phyloP scores from a whole-genome alignment of 1,140 invertebrate genomes.

The Magallana ariakensis region DNA sequence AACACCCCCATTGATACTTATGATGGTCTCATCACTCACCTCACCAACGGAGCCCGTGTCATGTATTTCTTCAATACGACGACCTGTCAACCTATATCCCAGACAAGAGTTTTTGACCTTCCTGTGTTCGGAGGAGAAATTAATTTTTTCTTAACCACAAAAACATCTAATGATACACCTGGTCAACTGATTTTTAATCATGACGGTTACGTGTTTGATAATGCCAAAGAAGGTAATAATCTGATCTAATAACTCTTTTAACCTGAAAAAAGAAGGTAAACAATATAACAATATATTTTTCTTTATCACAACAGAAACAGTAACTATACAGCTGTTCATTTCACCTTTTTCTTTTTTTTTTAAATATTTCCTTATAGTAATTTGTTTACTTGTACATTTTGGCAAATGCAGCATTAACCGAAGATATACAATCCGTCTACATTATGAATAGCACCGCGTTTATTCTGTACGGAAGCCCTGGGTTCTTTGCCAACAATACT shows the following conservation, averaged over 20 bases:
- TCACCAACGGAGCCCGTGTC: conserved; percentile 24
- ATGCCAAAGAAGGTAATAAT: background rate
- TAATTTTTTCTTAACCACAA: conserved; percentile 30
- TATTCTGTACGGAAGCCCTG: conserved; percentile 14
- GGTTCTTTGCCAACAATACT: conserved; percentile 35
- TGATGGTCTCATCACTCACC: background rate
- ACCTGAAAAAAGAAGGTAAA: no score
- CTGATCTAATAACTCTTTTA: no score
- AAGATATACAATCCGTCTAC: conserved; percentile 9
- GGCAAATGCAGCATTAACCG: background rate
- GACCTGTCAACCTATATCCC: conserved; percentile 20
- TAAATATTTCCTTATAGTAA: no score
- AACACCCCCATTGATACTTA: background rate
- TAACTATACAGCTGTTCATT: no score
- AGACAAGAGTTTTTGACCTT: background rate
- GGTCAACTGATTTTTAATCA: background rate
- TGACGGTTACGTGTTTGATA: background rate
- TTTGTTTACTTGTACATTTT: background rate
- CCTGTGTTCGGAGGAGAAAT: conserved; percentile 39
- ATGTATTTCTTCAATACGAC: conserved; percentile 37
- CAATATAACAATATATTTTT: no score
- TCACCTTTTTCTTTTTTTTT: no score
- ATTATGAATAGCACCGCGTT: background rate
- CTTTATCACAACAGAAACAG: no score
- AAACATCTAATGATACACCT: background rate